phyloP scores from a whole-genome alignment of 2,113 vertebrate species.

The Narcine bancroftii region DNA sequence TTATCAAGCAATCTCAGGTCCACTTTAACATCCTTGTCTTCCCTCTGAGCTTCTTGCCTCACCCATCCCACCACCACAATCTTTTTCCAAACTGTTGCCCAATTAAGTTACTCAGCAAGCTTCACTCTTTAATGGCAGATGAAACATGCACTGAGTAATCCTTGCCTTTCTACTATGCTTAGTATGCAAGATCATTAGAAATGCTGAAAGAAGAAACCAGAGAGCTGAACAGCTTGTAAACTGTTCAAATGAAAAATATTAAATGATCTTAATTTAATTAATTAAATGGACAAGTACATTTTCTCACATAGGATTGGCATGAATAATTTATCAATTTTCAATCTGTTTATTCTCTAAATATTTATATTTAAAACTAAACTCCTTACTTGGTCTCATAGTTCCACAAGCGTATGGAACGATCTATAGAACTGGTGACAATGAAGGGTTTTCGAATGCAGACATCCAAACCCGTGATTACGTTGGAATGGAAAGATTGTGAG shows the following conservation, averaged over 20 bases:
- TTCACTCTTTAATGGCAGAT: no score
- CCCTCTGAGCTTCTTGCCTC: no score
- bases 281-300: background rate
- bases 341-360: background rate
- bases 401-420: slow-evolving; percentile 85
- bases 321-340: background rate
- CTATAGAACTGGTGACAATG: slow-evolving; percentile 80
- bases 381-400: slow-evolving; percentile 84
- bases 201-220: background rate
- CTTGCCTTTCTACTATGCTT: no score
- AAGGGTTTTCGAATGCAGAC: slow-evolving; percentile 77
- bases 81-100: no score
- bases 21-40: no score
- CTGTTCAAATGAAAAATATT: background rate
- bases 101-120: no score
- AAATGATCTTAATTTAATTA: background rate
- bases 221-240: background rate
- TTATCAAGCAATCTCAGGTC: no score
- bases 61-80: no score
- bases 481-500: slow-evolving; percentile 72
- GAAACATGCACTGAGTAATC: no score
- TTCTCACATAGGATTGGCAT: background rate
- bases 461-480: slow-evolving; percentile 73
- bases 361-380: slow-evolving; percentile 24
- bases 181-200: background rate